Evolutionary conservation across 2,888 invertebrate genomes (phyloP).

Genomic region (Nymphalis c-album): DNA sequence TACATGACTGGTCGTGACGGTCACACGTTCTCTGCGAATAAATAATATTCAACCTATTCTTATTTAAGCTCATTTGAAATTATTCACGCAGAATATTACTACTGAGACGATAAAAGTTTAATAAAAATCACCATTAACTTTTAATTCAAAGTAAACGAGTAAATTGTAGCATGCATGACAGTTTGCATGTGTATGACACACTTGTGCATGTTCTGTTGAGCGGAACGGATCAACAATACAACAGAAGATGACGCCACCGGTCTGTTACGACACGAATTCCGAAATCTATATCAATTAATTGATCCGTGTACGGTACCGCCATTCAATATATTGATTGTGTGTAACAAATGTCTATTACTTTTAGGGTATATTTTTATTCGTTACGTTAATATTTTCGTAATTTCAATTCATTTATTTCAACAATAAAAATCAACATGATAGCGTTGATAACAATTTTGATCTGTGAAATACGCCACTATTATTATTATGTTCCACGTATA

Average conservation of each 20-base stretch:
- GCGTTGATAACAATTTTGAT: no score
- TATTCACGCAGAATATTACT: not conserved
- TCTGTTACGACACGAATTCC: conserved; percentile 13
- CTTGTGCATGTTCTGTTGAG: conserved; percentile 24
- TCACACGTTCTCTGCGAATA: conserved; percentile 69
- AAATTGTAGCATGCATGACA: conserved; percentile 18
- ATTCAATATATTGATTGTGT: conserved; percentile 8
- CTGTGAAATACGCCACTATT: no score
- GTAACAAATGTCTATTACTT: conserved; percentile 11
- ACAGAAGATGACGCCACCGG: conserved; percentile 31
- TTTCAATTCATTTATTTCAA: not conserved
- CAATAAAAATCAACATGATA: no score
- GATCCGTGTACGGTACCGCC: not conserved
- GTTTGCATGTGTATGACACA: conserved; percentile 29
- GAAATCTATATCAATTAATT: conserved; percentile 18
- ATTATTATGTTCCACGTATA: no score
- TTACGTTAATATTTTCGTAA: not conserved
- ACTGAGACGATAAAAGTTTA: not conserved
- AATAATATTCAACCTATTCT: not conserved
- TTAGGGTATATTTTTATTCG: not conserved
- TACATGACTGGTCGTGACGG: conserved; percentile 64
- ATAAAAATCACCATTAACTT: conserved; percentile 5
- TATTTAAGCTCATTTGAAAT: not conserved
- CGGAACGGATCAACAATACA: conserved; percentile 35
- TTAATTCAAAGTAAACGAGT: conserved; percentile 5